These are phyloP conservation scores for Melitaea athalia DNA, from an alignment of 2,888 invertebrate genomes.

Conservation along the genomic window DNA sequence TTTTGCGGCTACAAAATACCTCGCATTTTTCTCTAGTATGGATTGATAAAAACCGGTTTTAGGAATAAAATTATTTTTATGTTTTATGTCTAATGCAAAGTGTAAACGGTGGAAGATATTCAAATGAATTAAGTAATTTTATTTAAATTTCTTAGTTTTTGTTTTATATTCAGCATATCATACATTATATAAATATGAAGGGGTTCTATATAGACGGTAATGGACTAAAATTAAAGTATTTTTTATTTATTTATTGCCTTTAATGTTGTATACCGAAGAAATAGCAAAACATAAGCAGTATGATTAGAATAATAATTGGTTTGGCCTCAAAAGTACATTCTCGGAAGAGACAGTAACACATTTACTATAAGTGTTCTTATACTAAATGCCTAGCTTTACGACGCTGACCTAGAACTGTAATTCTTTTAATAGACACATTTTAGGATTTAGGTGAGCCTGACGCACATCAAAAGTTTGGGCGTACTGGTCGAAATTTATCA, in stretches of 20 bases:
- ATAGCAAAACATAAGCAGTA: conserved; percentile 14
- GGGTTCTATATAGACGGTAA: too few species aligned
- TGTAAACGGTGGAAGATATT: too few species aligned
- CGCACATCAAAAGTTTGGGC: conserved; percentile 29
- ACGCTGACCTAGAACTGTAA: conserved; percentile 37
- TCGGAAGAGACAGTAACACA: conserved; percentile 31
- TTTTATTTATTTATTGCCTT: not conserved
- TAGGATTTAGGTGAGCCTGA: conserved; percentile 37
- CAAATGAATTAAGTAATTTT: too few species aligned
- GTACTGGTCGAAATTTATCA: conserved; percentile 21
- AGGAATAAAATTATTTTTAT: too few species aligned
- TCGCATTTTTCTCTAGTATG: too few species aligned
- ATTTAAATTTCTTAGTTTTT: too few species aligned
- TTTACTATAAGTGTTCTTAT: conserved; percentile 26
- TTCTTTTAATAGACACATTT: conserved; percentile 42
- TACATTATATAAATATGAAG: too few species aligned
- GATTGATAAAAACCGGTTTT: too few species aligned
- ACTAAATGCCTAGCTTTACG: conserved; percentile 36
- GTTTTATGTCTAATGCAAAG: too few species aligned
- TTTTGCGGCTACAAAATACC: too few species aligned
- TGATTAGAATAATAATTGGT: conserved; percentile 24
- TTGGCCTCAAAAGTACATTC: conserved; percentile 32
- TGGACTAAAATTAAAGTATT: not conserved
- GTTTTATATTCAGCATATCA: too few species aligned
- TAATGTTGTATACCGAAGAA: not conserved